Evolutionary conservation across 2,113 vertebrate species (phyloP).

Genomic region (Hydrolagus affinis): DNA sequence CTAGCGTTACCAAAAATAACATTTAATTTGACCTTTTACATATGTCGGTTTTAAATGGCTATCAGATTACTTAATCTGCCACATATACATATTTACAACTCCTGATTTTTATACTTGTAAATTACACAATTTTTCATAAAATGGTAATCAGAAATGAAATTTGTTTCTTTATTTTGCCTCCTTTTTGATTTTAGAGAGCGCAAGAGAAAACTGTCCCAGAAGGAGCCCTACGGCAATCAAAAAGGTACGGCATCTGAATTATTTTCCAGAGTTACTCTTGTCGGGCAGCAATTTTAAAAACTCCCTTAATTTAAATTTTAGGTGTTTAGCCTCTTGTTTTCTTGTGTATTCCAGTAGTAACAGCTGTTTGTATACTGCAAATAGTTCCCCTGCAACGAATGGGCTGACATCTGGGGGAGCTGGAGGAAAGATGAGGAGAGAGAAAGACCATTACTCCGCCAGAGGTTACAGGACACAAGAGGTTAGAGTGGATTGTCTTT

Average conservation of each 20-base stretch:
- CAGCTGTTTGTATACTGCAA: slow-evolving; percentile 59
- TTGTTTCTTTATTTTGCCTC: background rate
- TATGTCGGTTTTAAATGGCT: background rate
- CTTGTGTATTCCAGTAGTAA: slow-evolving; percentile 46
- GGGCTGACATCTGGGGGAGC: slow-evolving; percentile 58
- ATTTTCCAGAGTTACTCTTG: background rate
- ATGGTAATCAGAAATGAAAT: background rate
- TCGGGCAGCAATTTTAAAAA: slow-evolving; percentile 9
- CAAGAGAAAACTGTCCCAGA: slow-evolving; percentile 60
- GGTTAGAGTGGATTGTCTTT: slow-evolving; percentile 29
- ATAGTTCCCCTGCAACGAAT: slow-evolving; percentile 66
- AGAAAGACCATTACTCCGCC: slow-evolving; percentile 57
- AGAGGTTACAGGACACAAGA: slow-evolving; percentile 50
- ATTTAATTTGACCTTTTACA: background rate
- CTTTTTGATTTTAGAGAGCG: slow-evolving; percentile 51
- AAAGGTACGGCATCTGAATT: slow-evolving; percentile 61
- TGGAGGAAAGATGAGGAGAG: slow-evolving; percentile 82
- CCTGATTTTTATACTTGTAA: background rate
- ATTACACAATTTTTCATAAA: no score
- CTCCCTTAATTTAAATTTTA: background rate
- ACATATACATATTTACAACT: background rate
- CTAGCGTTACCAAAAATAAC: no score
- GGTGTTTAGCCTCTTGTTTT: background rate
- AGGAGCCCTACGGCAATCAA: slow-evolving; percentile 48
- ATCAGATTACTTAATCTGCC: background rate